phyloP scores from a whole-genome alignment of 2,797 vertebrate species.

The Semotilus atromaculatus region DNA sequence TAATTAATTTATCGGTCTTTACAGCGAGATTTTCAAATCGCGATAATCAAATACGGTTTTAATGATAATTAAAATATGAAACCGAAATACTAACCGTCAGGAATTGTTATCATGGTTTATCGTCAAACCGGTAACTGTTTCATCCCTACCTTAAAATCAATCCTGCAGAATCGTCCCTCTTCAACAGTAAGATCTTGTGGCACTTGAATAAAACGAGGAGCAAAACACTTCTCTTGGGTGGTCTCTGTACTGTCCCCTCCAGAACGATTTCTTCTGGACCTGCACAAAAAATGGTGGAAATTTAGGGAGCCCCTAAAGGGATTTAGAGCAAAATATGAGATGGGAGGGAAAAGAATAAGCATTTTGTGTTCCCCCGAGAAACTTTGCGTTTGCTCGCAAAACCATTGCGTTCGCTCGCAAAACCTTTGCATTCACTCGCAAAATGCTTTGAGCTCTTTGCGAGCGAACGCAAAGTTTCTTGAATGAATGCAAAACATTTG shows the following conservation, averaged over 20 bases:
- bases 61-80: too few relatives aligned
- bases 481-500: too few relatives aligned
- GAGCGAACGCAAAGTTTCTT: too few relatives aligned
- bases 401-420: too few relatives aligned
- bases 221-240: slow-evolving; percentile 95
- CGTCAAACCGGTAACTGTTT: neutral
- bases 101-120: neutral
- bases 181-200: slow-evolving; percentile 89
- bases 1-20: too few relatives aligned
- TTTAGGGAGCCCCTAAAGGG: neutral
- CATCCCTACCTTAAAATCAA: slow-evolving; percentile 87
- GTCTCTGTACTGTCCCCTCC: slow-evolving; percentile 83
- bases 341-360: too few relatives aligned
- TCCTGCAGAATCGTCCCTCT: slow-evolving; percentile 93
- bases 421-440: too few relatives aligned
- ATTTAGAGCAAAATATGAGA: too few relatives aligned
- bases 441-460: too few relatives aligned
- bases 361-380: too few relatives aligned
- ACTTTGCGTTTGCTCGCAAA: too few relatives aligned
- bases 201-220: slow-evolving; percentile 92
- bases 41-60: too few relatives aligned
- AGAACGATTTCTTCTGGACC: slow-evolving; percentile 85
- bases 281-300: neutral
- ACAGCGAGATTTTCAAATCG: neutral
- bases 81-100: neutral